Evolutionary conservation across 2,888 invertebrate genomes (phyloP).

Genomic region (Philopedon plagiatum): DNA sequence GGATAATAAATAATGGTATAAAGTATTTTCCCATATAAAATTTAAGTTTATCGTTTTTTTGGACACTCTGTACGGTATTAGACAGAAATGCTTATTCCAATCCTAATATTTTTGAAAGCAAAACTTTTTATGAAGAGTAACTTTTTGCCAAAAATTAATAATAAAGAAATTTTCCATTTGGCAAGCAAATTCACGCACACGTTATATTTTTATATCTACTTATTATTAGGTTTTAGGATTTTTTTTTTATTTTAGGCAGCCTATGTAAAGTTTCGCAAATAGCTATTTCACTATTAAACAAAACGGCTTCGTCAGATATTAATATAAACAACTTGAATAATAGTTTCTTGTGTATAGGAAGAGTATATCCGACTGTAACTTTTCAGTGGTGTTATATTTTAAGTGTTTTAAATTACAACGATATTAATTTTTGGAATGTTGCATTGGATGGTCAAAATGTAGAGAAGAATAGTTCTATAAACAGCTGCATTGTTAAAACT

Average conservation of each 20-base stretch:
- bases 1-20: no score
- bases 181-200: no score
- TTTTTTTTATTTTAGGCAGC: slow-evolving; percentile 65
- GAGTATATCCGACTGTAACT: slow-evolving; percentile 77
- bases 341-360: slow-evolving; percentile 72
- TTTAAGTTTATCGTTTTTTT: no score
- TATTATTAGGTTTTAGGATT: no score
- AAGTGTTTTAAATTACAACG: slow-evolving; percentile 80
- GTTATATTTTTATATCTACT: no score
- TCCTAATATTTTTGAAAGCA: no score
- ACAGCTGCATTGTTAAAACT: slow-evolving; percentile 76
- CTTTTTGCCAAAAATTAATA: no score
- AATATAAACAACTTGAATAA: slow-evolving; percentile 71
- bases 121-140: no score
- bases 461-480: slow-evolving; percentile 62
- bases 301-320: slow-evolving; percentile 65
- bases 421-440: slow-evolving; percentile 77
- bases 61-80: no score
- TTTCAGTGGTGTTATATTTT: slow-evolving; percentile 86
- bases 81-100: no score
- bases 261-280: slow-evolving; percentile 73
- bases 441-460: slow-evolving; percentile 56
- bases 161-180: no score
- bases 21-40: no score
- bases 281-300: slow-evolving; percentile 62